phyloP scores from a whole-genome alignment of 2,888 invertebrate genomes.

The Lithophane semibrunnea region DNA sequence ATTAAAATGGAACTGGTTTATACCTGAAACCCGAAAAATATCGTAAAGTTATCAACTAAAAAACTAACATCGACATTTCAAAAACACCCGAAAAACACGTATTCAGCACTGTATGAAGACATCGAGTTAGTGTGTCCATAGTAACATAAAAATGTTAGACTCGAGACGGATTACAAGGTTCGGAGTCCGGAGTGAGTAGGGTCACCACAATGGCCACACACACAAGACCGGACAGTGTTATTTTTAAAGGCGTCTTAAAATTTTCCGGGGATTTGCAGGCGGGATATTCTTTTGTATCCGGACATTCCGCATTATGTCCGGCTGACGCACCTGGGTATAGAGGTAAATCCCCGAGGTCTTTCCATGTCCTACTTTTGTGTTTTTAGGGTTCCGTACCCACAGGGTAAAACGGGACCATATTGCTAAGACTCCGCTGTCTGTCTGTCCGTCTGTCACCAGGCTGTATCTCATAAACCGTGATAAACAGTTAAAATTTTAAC shows the following conservation, averaged over 20 bases:
- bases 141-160: conserved; percentile 68
- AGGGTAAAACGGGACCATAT: too few species aligned
- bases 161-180: conserved; percentile 66
- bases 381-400: conserved; percentile 9
- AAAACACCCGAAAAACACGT: conserved; percentile 24
- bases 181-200: conserved; percentile 51
- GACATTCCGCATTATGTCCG: conserved; percentile 61
- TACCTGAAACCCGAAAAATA: not conserved
- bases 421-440: too few species aligned
- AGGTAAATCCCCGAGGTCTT: conserved; percentile 60
- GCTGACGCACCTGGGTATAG: conserved; percentile 57
- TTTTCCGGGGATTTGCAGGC: conserved; percentile 63
- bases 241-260: conserved; percentile 63
- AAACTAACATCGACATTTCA: conserved; percentile 10
- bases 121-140: conserved; percentile 68
- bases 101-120: conserved; percentile 38
- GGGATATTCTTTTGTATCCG: conserved; percentile 55
- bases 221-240: conserved; percentile 55
- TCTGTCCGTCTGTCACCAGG: too few species aligned
- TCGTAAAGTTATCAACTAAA: not conserved
- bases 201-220: conserved; percentile 40
- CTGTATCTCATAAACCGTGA: too few species aligned
- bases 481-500: too few species aligned
- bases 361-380: conserved; percentile 40
- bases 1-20: not conserved